Evolutionary conservation across 2,797 vertebrate genomes (phyloP).

Genomic region (Enoplosus armatus): DNA sequence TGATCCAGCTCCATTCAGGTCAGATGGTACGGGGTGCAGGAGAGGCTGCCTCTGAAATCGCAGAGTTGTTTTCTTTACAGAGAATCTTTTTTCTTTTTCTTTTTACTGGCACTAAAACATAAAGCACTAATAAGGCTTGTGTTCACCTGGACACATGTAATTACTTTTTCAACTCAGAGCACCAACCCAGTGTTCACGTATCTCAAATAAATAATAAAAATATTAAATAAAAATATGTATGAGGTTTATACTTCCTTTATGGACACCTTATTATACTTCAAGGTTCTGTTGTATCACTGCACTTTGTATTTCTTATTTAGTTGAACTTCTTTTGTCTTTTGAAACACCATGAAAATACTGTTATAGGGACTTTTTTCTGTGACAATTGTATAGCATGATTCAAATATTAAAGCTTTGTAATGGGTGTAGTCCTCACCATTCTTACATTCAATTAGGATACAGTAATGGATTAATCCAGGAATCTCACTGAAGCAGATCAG

Average conservation of each 20-base stretch:
- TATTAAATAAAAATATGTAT: neutral
- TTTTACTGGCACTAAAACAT: neutral
- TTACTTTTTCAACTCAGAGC: neutral
- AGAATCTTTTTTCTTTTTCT: neutral
- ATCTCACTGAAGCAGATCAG: neutral
- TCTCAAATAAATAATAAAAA: neutral
- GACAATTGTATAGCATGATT: neutral
- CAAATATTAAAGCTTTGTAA: neutral
- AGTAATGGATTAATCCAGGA: neutral
- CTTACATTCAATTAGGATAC: too few species aligned
- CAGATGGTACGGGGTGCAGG: slow-evolving; percentile 53
- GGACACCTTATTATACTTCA: neutral
- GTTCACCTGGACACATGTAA: neutral
- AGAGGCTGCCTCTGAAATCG: slow-evolving; percentile 80
- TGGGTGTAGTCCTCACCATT: neutral
- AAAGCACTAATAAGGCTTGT: neutral
- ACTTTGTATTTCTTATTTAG: neutral
- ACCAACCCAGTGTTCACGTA: neutral
- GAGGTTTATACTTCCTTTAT: neutral
- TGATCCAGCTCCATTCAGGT: slow-evolving; percentile 65
- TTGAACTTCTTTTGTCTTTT: neutral
- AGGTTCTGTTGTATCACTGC: neutral
- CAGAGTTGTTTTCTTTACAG: neutral
- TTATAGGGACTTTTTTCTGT: too few species aligned
- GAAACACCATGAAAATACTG: neutral